Conservation (phyloP, 2,113 vertebrate species). For the Pyxicephalus adspersus region DNA sequence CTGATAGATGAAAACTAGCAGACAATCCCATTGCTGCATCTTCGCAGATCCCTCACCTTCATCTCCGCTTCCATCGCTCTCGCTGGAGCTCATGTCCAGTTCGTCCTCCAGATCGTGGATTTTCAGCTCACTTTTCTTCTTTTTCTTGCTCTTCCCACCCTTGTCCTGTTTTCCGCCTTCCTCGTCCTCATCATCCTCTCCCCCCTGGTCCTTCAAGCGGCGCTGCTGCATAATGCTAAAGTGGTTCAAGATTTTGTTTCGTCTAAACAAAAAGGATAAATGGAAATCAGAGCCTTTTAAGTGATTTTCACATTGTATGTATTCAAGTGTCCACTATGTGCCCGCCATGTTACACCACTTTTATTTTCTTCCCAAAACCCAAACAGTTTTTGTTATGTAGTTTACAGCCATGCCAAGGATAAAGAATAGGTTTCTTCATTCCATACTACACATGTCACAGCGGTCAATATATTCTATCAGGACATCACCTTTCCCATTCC, state of each 20-base stretch:
- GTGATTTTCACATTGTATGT: no score
- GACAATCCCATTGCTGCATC: not conserved
- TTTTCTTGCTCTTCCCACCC: constrained; percentile 59
- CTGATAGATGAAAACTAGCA: no score
- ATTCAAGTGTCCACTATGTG: no score
- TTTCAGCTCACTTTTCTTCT: constrained; percentile 78
- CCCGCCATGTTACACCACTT: no score
- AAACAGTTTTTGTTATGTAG: no score
- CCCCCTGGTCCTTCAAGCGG: constrained; percentile 82
- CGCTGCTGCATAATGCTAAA: constrained; percentile 96
- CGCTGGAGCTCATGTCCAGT: constrained; percentile 85
- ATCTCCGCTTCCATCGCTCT: constrained; percentile 81
- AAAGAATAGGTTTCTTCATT: not conserved
- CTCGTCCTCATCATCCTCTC: constrained; percentile 80
- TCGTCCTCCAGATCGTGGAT: constrained; percentile 91
- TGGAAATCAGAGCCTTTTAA: no score
- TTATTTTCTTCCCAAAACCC: no score
- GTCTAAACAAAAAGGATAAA: constrained; percentile 64
- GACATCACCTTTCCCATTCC: constrained; percentile 87
- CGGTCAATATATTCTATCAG: not conserved
- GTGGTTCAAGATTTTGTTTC: constrained; percentile 94
- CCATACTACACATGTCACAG: not conserved
- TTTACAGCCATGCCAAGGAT: no score
- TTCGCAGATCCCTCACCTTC: constrained; percentile 70
- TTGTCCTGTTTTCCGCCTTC: constrained; percentile 64